These are phyloP conservation scores for Sinhomidia bicolor DNA, from an alignment of 2,888 invertebrate genomes.

Conservation along the genomic window DNA sequence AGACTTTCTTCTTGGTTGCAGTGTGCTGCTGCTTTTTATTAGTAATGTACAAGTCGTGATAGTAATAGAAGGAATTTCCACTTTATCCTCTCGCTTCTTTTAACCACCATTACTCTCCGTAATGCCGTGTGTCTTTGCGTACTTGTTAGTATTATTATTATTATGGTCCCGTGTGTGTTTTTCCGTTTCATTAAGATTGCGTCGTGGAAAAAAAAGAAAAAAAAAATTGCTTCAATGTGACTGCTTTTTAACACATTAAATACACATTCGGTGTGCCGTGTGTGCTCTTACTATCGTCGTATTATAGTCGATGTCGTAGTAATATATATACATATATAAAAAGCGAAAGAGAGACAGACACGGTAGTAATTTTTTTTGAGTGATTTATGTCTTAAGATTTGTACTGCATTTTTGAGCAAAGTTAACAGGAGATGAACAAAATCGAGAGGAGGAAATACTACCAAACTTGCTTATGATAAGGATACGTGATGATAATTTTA, in stretches of 20 bases:
- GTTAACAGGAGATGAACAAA: neutral
- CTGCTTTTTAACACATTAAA: conserved; percentile 27
- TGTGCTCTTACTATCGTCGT: too few relatives aligned
- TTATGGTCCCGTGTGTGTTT: conserved; percentile 26
- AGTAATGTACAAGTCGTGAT: neutral
- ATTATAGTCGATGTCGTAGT: neutral
- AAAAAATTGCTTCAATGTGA: neutral
- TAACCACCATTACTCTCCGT: too few relatives aligned
- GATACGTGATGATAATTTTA: neutral
- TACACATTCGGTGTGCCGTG: too few relatives aligned
- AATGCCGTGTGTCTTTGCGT: neutral
- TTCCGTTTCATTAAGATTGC: conserved; percentile 37
- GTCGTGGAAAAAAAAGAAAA: too few relatives aligned
- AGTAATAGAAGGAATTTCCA: neutral
- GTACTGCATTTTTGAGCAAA: neutral
- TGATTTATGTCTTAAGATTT: neutral
- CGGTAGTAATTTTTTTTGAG: neutral
- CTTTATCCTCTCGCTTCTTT: neutral
- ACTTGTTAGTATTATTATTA: neutral
- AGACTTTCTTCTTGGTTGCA: too few relatives aligned
- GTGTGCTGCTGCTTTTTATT: neutral
- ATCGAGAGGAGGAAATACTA: neutral
- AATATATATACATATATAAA: too few relatives aligned
- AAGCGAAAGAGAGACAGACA: neutral
- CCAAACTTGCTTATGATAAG: neutral